Evolutionary conservation across 1,140 invertebrate species (phyloP).

Genomic region (Calycopis cecrops): DNA sequence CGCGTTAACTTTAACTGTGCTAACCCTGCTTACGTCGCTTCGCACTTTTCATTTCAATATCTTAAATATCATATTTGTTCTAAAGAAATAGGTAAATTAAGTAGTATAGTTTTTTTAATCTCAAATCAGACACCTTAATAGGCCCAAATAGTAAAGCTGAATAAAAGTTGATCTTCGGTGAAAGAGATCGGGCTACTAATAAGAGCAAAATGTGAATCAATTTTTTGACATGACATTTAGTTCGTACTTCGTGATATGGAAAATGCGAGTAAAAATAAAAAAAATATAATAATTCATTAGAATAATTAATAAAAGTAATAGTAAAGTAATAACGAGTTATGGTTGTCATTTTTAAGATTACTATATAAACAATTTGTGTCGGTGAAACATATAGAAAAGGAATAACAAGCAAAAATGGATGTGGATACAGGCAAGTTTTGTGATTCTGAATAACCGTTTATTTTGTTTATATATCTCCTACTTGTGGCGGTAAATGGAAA

Average conservation of each 20-base stretch:
- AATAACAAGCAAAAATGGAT: conserved; percentile 34
- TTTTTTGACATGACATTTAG: neutral
- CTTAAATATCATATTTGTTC: no score
- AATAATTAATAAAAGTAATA: neutral
- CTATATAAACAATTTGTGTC: neutral
- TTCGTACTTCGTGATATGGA: neutral
- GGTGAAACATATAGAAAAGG: neutral
- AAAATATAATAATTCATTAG: neutral
- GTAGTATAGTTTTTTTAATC: no score
- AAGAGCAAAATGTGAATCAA: neutral
- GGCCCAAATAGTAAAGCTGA: no score
- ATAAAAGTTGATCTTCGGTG: no score
- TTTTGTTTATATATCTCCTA: neutral
- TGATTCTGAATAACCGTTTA: neutral
- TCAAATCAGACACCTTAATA: no score
- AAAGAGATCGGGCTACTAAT: no score
- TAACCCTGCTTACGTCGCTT: no score
- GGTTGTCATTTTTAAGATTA: neutral
- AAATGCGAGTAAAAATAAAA: conserved; percentile 2
- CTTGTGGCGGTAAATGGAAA: no score
- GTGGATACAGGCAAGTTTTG: conserved; percentile 43
- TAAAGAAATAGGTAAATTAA: no score
- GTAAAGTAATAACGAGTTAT: neutral
- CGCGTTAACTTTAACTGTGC: no score
- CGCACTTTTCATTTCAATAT: no score